phyloP scores from a whole-genome alignment of 1,140 invertebrate species.

The Orius insidiosus region DNA sequence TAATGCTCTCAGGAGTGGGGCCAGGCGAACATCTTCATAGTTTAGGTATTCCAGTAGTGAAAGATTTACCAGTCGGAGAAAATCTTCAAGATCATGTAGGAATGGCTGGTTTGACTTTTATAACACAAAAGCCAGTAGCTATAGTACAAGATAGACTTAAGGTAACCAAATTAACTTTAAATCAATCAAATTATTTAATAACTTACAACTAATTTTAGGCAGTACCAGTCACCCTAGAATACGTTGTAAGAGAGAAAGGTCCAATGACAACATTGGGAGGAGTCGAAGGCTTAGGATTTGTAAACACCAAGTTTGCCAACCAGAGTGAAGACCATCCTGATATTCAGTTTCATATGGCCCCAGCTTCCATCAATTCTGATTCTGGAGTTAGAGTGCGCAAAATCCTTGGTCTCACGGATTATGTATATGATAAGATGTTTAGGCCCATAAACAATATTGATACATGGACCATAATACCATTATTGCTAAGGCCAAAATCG shows the following conservation, averaged over 20 bases:
- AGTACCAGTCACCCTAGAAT: slow-evolving; percentile 58
- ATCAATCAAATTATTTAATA: not conserved
- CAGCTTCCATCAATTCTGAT: slow-evolving; percentile 66
- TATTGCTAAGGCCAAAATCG: slow-evolving; percentile 61
- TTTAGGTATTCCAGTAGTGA: slow-evolving; percentile 49
- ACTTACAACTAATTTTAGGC: slow-evolving; percentile 40
- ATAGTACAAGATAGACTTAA: slow-evolving; percentile 43
- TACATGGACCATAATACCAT: slow-evolving; percentile 66
- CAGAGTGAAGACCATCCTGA: slow-evolving; percentile 54
- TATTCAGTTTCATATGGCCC: slow-evolving; percentile 74
- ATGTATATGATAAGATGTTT: slow-evolving; percentile 59
- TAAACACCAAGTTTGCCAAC: slow-evolving; percentile 67
- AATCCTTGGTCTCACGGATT: slow-evolving; percentile 65
- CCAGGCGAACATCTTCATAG: slow-evolving; percentile 52
- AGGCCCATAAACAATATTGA: slow-evolving; percentile 56
- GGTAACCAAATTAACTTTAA: slow-evolving; percentile 13
- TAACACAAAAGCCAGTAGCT: slow-evolving; percentile 53
- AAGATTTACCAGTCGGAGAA: slow-evolving; percentile 45
- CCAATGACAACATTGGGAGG: slow-evolving; percentile 72
- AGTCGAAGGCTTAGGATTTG: slow-evolving; percentile 67
- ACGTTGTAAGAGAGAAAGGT: slow-evolving; percentile 52
- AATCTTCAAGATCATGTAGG: slow-evolving; percentile 71
- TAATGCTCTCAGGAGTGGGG: slow-evolving; percentile 79
- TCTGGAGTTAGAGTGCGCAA: slow-evolving; percentile 53
- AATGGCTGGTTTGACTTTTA: slow-evolving; percentile 60